Conservation (phyloP, 1,140 invertebrate genomes). For the Macrotrachela quadricornifera region DNA sequence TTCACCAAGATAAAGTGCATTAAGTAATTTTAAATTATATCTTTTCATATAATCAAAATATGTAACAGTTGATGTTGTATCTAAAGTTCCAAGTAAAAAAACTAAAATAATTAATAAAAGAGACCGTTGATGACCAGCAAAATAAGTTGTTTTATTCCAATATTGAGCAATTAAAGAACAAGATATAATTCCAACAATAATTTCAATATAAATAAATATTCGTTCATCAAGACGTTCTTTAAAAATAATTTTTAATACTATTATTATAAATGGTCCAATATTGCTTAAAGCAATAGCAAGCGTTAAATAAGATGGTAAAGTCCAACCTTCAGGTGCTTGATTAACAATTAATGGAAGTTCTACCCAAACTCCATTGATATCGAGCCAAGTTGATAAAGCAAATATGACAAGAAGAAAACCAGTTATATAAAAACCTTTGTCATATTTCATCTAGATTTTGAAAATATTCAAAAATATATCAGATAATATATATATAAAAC, state of each 20-base stretch:
- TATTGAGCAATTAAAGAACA: conserved; percentile 48
- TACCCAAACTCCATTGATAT: conserved; percentile 60
- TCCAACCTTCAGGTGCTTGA: conserved; percentile 63
- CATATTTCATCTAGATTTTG: no score
- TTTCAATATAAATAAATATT: conserved; percentile 43
- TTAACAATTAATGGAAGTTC: conserved; percentile 46
- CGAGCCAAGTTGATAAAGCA: conserved; percentile 43
- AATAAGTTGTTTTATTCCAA: conserved; percentile 41
- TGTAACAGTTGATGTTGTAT: no score
- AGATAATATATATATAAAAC: no score
- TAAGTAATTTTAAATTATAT: conserved; percentile 17
- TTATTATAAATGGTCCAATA: conserved; percentile 52
- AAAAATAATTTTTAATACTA: conserved; percentile 30
- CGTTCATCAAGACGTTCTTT: conserved; percentile 29
- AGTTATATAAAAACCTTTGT: no score
- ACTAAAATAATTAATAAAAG: neutral
- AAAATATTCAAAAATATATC: no score
- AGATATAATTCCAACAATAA: conserved; percentile 42
- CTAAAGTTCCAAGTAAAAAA: no score
- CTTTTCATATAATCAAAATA: no score
- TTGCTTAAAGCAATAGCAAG: conserved; percentile 62
- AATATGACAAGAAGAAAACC: no score
- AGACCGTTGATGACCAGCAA: conserved; percentile 54
- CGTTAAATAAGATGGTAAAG: conserved; percentile 57
- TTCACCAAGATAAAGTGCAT: conserved; percentile 45